A percentile compares a stretch with the other conserved stretches of the same genome.
Evolutionary conservation across 2,888 invertebrate genomes (phyloP).

Genomic region (Parelbella ahira): DNA sequence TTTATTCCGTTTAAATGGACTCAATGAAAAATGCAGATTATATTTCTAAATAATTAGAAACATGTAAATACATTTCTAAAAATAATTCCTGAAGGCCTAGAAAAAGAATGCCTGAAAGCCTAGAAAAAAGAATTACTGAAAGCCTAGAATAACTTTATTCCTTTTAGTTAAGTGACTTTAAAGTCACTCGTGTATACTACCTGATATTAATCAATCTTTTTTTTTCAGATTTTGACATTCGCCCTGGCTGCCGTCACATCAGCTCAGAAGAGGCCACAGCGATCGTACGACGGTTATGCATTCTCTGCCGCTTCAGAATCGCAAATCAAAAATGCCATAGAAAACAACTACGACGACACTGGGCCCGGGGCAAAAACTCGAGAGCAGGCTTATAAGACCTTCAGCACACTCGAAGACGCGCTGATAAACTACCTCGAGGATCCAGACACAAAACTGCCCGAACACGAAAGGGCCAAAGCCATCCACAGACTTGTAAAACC

Average conservation of each 20-base stretch:
- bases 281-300: constrained; percentile 10
- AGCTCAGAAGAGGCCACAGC: constrained; percentile 10
- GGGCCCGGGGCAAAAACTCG: constrained; percentile 62
- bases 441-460: constrained; percentile 63
- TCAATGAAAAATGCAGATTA: no score
- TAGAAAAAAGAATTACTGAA: no score
- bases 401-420: constrained; percentile 58
- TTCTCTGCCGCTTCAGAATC: constrained; percentile 57
- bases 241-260: constrained; percentile 4
- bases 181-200: no score
- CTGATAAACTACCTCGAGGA: constrained; percentile 58
- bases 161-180: no score
- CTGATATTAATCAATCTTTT: no score
- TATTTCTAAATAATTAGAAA: no score
- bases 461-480: constrained; percentile 48
- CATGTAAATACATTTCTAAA: no score
- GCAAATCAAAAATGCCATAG: constrained; percentile 64
- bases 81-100: no score
- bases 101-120: no score
- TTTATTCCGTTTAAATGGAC: no score
- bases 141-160: no score
- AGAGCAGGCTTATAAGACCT: constrained; percentile 58
- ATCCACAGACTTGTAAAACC: constrained; percentile 37
- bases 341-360: constrained; percentile 71
- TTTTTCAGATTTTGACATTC: constrained; percentile 8